phyloP scores from a whole-genome alignment of 2,888 invertebrate species.

The Caenorhabditis auriculariae region DNA sequence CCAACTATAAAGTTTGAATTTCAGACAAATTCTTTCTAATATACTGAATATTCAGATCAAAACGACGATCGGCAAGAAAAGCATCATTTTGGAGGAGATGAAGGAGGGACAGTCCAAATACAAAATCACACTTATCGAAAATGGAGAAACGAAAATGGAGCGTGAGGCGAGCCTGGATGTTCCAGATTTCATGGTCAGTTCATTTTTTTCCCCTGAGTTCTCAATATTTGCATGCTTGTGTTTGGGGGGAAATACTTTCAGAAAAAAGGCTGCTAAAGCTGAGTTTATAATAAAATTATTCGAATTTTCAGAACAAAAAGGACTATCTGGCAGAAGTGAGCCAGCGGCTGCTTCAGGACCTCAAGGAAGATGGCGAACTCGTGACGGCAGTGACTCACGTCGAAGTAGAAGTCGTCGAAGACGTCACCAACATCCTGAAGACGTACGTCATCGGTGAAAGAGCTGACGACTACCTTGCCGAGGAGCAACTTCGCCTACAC shows the following conservation, averaged over 20 bases:
- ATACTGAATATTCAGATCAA: constrained; percentile 57
- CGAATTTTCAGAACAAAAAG: constrained; percentile 42
- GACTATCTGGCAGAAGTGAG: constrained; percentile 47
- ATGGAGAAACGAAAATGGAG: constrained; percentile 57
- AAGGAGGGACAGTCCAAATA: constrained; percentile 45
- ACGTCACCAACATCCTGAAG: constrained; percentile 61
- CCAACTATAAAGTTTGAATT: constrained; percentile 54
- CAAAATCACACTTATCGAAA: constrained; percentile 53
- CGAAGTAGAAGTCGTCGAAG: constrained; percentile 60
- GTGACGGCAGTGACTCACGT: constrained; percentile 57
- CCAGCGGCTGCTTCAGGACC: constrained; percentile 36
- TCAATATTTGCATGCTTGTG: too few species aligned
- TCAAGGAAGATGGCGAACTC: constrained; percentile 42
- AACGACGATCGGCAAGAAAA: constrained; percentile 54
- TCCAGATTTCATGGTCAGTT: constrained; percentile 53
- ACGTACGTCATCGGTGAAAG: constrained; percentile 60
- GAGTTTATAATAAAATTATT: not conserved
- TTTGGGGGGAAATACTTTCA: too few species aligned
- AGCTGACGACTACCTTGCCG: constrained; percentile 46
- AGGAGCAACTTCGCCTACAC: constrained; percentile 30
- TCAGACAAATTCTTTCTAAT: not conserved
- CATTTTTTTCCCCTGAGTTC: not conserved
- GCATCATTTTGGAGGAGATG: constrained; percentile 49
- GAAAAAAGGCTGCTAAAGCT: not conserved
- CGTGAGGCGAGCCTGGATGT: constrained; percentile 55